phyloP scores from a whole-genome alignment of 2,797 vertebrate species.

The Lemur catta region DNA sequence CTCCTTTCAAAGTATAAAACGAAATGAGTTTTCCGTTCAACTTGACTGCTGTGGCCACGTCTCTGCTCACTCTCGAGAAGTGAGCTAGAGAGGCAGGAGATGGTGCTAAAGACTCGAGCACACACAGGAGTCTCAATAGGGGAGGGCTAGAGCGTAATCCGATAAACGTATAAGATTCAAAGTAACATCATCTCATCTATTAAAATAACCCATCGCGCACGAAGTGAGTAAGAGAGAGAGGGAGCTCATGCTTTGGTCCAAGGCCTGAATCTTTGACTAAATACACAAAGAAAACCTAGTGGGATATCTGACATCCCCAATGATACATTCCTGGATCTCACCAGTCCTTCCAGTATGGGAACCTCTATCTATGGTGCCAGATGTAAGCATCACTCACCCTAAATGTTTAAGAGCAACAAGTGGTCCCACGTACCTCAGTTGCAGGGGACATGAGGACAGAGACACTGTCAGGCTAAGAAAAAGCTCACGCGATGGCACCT shows the following conservation, averaged over 20 bases:
- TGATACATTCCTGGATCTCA: background rate
- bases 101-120: background rate
- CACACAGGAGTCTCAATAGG: background rate
- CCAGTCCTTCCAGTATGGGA: background rate
- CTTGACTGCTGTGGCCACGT: background rate
- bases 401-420: background rate
- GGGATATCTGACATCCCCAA: background rate
- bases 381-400: background rate
- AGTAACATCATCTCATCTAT: background rate
- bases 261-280: background rate
- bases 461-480: accelerated
- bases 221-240: background rate
- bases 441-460: background rate
- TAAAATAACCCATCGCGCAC: background rate
- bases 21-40: background rate
- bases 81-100: background rate
- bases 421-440: background rate
- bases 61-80: background rate
- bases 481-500: no score
- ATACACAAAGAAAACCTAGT: background rate
- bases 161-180: background rate
- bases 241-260: background rate
- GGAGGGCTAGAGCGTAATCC: background rate
- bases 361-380: background rate
- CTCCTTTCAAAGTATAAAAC: background rate